Percentiles rank a stretch among this genome's conserved stretches.
These are phyloP conservation scores for Drymodes brunneopygia DNA, from an alignment of 2,113 vertebrate species.

Conservation along the genomic window DNA sequence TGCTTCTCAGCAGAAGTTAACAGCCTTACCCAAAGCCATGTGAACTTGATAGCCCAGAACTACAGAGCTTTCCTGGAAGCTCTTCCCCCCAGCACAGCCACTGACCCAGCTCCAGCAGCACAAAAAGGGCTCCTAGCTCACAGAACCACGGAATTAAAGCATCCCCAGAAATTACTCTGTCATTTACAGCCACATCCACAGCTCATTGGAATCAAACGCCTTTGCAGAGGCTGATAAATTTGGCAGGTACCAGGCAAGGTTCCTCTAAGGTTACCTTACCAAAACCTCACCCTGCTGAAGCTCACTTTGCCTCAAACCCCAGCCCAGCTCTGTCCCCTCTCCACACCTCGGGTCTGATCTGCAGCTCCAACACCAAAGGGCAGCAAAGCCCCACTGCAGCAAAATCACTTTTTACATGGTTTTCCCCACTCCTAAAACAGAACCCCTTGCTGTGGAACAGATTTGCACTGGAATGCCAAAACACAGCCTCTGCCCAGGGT, in stretches of 20 bases:
- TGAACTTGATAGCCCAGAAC: neutral
- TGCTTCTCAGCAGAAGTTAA: neutral
- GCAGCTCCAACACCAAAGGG: rapidly evolving
- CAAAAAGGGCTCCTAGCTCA: neutral
- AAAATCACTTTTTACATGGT: rapidly evolving
- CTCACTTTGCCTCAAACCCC: neutral
- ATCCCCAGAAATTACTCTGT: neutral
- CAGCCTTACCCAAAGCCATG: neutral
- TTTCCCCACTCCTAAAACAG: neutral
- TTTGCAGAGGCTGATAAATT: neutral
- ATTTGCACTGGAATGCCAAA: neutral
- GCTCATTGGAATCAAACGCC: neutral
- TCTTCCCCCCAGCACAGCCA: neutral
- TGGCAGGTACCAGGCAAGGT: neutral
- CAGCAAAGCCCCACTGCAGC: neutral
- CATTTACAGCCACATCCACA: neutral
- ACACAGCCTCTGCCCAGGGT: neutral
- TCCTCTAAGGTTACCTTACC: neutral
- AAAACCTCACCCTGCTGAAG: neutral
- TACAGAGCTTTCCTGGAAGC: neutral
- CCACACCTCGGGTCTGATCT: rapidly evolving
- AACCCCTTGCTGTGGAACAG: neutral
- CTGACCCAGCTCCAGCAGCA: neutral
- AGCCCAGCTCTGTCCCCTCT: neutral
- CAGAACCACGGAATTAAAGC: neutral